Evolutionary conservation across 1,140 invertebrate genomes (phyloP).

Genomic region (Hermetia illucens): DNA sequence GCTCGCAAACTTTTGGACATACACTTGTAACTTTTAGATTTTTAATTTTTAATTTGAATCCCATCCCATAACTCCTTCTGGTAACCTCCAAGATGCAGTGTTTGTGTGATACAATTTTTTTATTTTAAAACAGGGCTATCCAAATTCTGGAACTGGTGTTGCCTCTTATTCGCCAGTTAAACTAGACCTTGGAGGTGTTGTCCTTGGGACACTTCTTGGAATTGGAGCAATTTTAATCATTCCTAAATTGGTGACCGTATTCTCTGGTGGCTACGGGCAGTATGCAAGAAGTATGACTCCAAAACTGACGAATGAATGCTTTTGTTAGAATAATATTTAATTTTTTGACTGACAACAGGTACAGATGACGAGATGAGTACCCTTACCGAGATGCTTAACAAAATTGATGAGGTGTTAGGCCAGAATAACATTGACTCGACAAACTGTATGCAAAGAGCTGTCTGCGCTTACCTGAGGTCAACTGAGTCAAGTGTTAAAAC

Average conservation of each 20-base stretch:
- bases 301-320: too few species aligned
- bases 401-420: constrained; percentile 54
- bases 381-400: constrained; percentile 47
- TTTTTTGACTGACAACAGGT: constrained; percentile 18
- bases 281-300: constrained; percentile 53
- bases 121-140: constrained; percentile 13
- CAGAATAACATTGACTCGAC: constrained; percentile 63
- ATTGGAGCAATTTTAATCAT: constrained; percentile 62
- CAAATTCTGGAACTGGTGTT: constrained; percentile 33
- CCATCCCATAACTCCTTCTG: too few species aligned
- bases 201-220: constrained; percentile 61
- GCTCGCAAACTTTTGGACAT: too few species aligned
- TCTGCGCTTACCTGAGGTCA: constrained; percentile 59
- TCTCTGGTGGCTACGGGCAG: constrained; percentile 50
- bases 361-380: constrained; percentile 46
- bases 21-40: too few species aligned
- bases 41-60: too few species aligned
- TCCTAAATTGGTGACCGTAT: constrained; percentile 57
- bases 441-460: constrained; percentile 59
- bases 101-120: not conserved
- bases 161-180: constrained; percentile 52
- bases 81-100: not conserved
- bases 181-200: constrained; percentile 64
- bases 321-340: constrained; percentile 6
- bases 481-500: constrained; percentile 44